Percentiles rank a stretch among this genome's conserved stretches.
Evolutionary conservation across 2,113 vertebrate genomes (phyloP).

Genomic region (Tyto alba): DNA sequence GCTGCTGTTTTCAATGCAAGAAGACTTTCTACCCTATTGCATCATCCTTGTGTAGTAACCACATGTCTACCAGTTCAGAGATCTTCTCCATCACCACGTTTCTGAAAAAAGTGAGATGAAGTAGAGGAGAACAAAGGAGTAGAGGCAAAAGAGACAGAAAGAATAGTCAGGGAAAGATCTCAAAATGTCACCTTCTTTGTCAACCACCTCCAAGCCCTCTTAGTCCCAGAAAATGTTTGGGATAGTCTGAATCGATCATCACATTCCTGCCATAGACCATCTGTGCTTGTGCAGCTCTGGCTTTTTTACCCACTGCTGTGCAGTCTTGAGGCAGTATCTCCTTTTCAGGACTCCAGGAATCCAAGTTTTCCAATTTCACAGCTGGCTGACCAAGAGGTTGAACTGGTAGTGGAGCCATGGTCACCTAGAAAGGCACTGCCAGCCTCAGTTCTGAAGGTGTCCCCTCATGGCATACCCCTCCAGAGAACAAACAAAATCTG

Average conservation of each 20-base stretch:
- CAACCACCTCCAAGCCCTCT: not conserved
- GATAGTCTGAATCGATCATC: not conserved
- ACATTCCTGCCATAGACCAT: not conserved
- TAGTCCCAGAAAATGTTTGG: not conserved
- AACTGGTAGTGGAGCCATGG: not conserved
- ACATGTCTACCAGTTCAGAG: not conserved
- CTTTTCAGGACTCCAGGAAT: not conserved
- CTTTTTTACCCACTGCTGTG: not conserved
- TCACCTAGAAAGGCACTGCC: not conserved
- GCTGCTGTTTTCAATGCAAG: not conserved
- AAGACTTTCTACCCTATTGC: not conserved
- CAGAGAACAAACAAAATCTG: not conserved
- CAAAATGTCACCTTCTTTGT: not conserved
- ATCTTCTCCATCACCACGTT: not conserved
- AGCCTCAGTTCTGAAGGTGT: not conserved
- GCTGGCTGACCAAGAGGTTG: not conserved
- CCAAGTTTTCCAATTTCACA: not conserved
- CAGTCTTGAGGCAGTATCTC: not conserved
- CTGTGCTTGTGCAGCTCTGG: not conserved
- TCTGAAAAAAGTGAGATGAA: not conserved
- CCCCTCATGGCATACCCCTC: not conserved
- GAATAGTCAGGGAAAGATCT: not conserved
- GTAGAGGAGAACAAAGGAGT: not conserved
- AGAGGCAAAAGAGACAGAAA: not conserved
- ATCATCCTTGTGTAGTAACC: not conserved